A percentile compares a stretch with the other conserved stretches of the same genome.
Conservation (phyloP, 2,888 invertebrate genomes). For the Drosophila percnosoma region DNA sequence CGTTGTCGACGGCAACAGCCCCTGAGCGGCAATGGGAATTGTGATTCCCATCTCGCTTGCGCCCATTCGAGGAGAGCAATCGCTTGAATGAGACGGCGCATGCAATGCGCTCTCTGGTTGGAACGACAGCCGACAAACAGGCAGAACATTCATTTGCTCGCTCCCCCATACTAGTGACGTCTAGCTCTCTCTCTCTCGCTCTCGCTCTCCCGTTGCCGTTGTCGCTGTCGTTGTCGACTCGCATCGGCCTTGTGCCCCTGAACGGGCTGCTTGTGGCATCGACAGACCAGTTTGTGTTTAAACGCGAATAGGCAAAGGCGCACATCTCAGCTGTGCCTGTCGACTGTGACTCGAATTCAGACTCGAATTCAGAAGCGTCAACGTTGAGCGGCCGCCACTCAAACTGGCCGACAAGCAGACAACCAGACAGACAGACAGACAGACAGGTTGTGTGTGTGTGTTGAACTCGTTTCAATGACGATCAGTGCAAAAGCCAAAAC, state of each 20-base stretch:
- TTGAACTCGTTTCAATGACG: constrained; percentile 66
- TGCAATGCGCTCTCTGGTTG: constrained; percentile 55
- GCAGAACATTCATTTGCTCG: constrained; percentile 2
- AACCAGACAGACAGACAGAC: constrained; percentile 3
- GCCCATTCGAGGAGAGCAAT: neutral
- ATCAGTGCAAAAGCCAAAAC: constrained; percentile 34
- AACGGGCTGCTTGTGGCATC: constrained; percentile 43
- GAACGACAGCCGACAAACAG: constrained; percentile 31
- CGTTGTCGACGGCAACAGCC: constrained; percentile 58
- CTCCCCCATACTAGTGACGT: constrained; percentile 37
- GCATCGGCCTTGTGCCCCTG: constrained; percentile 43
- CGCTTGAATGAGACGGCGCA: constrained; percentile 37
- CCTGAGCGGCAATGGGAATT: constrained; percentile 37
- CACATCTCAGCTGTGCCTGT: constrained; percentile 74
- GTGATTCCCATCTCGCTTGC: constrained; percentile 39
- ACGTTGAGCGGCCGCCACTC: constrained; percentile 17
- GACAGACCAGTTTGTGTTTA: constrained; percentile 83
- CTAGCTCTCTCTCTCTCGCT: constrained; percentile 24
- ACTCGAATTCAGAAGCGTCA: constrained; percentile 30
- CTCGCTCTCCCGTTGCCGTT: constrained; percentile 11
- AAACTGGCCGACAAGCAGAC: constrained; percentile 1
- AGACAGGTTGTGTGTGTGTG: constrained; percentile 14
- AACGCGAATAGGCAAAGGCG: constrained; percentile 84
- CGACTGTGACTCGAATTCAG: constrained; percentile 31
- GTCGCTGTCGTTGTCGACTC: constrained; percentile 13